Base-by-base conservation (phyloP, 2,113 vertebrate species). In the Garra rufa region DNA sequence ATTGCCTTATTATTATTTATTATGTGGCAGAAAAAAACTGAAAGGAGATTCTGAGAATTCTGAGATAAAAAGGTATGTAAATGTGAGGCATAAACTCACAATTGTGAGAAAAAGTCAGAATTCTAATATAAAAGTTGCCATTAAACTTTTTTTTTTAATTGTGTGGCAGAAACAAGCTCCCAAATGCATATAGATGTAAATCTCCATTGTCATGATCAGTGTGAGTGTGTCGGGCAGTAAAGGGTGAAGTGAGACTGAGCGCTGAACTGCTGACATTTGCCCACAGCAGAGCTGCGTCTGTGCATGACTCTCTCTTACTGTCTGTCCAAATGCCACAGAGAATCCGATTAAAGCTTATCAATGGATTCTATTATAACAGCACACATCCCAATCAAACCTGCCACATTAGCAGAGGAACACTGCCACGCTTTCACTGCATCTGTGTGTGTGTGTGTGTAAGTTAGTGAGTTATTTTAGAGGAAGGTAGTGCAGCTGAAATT, bases 331-430 rank as follows among this genome's bases (percentile, higher is more conserved):
- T 85, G 44, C 63, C 83, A 78, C 13, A 24, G 50, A 77, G 28
- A 82, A 87, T 76, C 38, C 14, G 15, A 81, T 81, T 84, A 81
- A 48, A 69, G 17, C 59, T 76, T 59, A 76, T 79, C 26, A 80
- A 83, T 86, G 63, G 52, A 8, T 61, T 14, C 75, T 78, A 73
- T 86, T 85, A 63, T 81, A 61, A 61, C 52, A 6, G 15, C 38
- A 70, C 44, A 21, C 55, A 52, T 55, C 67, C 65, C 75, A 46
- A 65, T 81, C 84, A 38, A 80, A 81, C 77, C 84, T 81, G 83
- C 26, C 50, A 79, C 76, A 44, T 81, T 67, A 81, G 24, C 15
- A 9, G 57, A 28, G 24, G 61, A 81, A 67, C 57, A 79, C 55
- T 61, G 38, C 34, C 55, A 14, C 44, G 76, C 57, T 61, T 61